Percentiles rank a stretch among this genome's conserved stretches.
Conservation (phyloP, 2,113 vertebrate genomes). For the Catagonus wagneri region DNA sequence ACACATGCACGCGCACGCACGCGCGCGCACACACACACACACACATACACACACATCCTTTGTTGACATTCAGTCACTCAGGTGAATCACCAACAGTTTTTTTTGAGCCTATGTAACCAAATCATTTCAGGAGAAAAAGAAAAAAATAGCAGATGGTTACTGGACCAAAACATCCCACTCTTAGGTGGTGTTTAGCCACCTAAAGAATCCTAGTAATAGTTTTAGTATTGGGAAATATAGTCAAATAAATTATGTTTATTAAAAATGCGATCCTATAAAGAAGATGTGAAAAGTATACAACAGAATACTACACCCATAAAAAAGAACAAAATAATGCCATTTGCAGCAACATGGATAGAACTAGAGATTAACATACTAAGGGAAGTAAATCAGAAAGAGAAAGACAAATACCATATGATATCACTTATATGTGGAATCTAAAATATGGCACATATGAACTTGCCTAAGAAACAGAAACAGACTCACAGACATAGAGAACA, state of each 20-base stretch:
- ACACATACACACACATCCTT: neutral
- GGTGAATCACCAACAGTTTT: neutral
- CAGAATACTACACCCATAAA: no score
- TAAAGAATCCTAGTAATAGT: neutral
- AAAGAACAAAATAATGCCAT: no score
- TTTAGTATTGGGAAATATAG: neutral
- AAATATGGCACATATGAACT: no score
- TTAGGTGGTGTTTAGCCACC: neutral
- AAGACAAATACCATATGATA: no score
- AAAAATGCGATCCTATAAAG: neutral
- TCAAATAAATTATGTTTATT: neutral
- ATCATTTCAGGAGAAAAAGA: neutral
- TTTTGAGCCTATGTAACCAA: neutral
- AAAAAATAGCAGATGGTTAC: neutral
- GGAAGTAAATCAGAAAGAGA: no score
- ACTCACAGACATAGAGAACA: no score
- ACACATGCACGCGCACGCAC: neutral
- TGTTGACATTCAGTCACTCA: neutral
- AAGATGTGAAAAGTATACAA: no score
- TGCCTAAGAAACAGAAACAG: no score
- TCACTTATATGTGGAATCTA: no score
- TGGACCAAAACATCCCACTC: neutral
- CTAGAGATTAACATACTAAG: no score
- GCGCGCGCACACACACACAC: neutral
- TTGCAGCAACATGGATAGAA: no score